Conservation (phyloP, 2,113 vertebrate species). For the Pterocles gutturalis region DNA sequence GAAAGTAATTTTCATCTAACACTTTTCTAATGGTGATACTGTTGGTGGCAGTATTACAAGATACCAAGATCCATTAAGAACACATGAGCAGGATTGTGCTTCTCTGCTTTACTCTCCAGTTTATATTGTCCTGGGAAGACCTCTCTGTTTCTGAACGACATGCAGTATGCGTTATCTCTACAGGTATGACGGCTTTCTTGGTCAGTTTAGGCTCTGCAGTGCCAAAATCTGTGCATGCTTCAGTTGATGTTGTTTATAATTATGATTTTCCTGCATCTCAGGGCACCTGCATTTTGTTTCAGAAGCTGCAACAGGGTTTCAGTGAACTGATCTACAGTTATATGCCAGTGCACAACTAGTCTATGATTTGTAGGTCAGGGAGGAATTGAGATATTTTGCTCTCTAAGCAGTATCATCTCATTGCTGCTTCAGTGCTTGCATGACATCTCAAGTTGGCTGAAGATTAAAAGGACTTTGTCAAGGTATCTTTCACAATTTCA, state of each 20-base stretch:
- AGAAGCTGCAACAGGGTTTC: background rate
- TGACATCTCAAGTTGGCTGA: slow-evolving; percentile 38
- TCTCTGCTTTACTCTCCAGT: background rate
- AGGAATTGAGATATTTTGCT: slow-evolving; percentile 55
- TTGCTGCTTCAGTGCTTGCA: slow-evolving; percentile 34
- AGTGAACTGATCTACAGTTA: background rate
- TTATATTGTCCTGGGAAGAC: background rate
- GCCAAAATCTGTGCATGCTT: background rate
- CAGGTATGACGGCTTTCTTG: background rate
- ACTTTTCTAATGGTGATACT: background rate
- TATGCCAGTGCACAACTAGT: background rate
- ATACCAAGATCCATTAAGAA: background rate
- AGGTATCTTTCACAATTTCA: slow-evolving; percentile 13
- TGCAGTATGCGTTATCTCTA: background rate
- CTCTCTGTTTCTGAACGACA: background rate
- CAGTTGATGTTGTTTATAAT: background rate
- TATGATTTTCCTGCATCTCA: background rate
- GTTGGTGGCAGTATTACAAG: background rate
- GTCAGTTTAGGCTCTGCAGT: background rate
- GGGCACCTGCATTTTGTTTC: background rate
- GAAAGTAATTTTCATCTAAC: background rate
- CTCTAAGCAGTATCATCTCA: slow-evolving; percentile 23
- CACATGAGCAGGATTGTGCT: background rate
- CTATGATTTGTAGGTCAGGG: slow-evolving; percentile 48
- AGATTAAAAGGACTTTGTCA: slow-evolving; percentile 38